These are phyloP conservation scores for cat (Felis catus) DNA, from an alignment of 2,113 vertebrate genomes.

Conservation along the genomic window F.catus_Fca126_mat1.0 CM031420.1:157112501-157113000, in stretches of 20 bases:
- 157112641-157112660: not conserved
- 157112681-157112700: not conserved
- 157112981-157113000: too few species aligned
- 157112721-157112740: not conserved
- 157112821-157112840: not conserved
- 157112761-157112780: not conserved
- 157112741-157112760: not conserved
- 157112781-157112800: not conserved
- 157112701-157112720: not conserved
- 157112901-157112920: not conserved
- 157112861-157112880: slow-evolving; percentile 2
- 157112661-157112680: not conserved
- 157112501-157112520: too few species aligned
- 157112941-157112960: not conserved
- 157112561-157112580: not conserved
- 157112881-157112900: not conserved
- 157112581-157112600: too few species aligned
- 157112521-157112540: not conserved
- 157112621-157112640: not conserved
- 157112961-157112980: not conserved
- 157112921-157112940: too few species aligned
- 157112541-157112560: not conserved
- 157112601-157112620: not conserved
- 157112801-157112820: not conserved
- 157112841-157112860: not conserved